Evolutionary conservation across 1,140 invertebrate species (phyloP).

Genomic region (Tribolium castaneum): DNA sequence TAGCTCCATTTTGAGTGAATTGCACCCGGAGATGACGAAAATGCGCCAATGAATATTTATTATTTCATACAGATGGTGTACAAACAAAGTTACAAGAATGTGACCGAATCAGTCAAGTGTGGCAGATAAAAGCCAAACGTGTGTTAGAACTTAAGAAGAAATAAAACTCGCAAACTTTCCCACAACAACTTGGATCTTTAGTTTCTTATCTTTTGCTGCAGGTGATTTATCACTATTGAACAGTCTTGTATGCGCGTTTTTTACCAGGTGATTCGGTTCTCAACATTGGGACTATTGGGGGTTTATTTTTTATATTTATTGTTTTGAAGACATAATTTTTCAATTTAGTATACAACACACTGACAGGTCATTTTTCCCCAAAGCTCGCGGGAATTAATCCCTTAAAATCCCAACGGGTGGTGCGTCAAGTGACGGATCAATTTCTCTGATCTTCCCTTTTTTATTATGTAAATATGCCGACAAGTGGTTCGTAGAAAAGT

Average conservation of each 20-base stretch:
- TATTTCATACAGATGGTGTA: neutral
- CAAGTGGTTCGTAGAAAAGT: conserved; percentile 20
- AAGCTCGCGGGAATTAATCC: conserved; percentile 8
- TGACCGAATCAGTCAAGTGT: neutral
- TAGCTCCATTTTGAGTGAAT: conserved; percentile 1
- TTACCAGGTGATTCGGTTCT: conserved; percentile 16
- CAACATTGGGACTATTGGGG: neutral
- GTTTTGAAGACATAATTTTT: conserved; percentile 1
- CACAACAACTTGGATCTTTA: conserved; percentile 6
- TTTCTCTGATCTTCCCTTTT: conserved; percentile 29
- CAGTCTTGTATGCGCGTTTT: neutral
- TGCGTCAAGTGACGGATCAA: conserved; percentile 31
- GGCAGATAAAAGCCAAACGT: conserved; percentile 14
- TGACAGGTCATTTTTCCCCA: conserved; percentile 7
- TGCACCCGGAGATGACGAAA: neutral
- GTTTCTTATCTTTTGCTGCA: neutral
- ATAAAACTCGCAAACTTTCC: conserved; percentile 20
- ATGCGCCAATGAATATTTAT: conserved; percentile 9
- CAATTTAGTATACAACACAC: neutral
- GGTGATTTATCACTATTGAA: neutral
- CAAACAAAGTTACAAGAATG: neutral
- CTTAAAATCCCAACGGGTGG: neutral
- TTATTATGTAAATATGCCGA: conserved; percentile 30
- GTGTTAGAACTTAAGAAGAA: conserved; percentile 7
- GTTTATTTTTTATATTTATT: neutral